Conservation (phyloP, 2,888 invertebrate genomes). For the Bombylius major region DNA sequence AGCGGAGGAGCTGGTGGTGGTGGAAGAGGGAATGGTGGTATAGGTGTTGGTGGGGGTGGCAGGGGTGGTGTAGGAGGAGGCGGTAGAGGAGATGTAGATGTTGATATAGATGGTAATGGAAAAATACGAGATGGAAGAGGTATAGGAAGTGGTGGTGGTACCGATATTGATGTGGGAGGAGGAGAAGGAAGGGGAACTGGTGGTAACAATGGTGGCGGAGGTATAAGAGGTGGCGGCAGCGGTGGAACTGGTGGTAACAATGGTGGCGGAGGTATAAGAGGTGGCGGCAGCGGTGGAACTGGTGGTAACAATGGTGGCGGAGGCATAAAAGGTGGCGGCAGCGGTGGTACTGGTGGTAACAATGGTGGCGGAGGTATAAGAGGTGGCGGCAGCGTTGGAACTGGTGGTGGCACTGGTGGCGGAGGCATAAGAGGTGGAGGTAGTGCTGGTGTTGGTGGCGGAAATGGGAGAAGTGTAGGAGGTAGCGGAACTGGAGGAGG, state of each 20-base stretch:
- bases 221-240: slow-evolving; percentile 19
- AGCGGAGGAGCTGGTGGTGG: slow-evolving; percentile 18
- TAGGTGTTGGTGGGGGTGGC: slow-evolving; percentile 21
- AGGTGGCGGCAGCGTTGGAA: slow-evolving; percentile 18
- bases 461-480: neutral
- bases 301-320: slow-evolving; percentile 23
- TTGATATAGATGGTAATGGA: slow-evolving; percentile 22
- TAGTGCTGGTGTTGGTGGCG: slow-evolving; percentile 19
- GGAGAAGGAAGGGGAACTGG: slow-evolving; percentile 25
- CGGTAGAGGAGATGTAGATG: slow-evolving; percentile 21
- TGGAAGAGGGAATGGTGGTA: slow-evolving; percentile 17
- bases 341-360: slow-evolving; percentile 20
- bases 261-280: slow-evolving; percentile 22
- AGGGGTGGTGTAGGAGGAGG: slow-evolving; percentile 8
- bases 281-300: slow-evolving; percentile 17
- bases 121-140: slow-evolving; percentile 25
- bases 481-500: too few species aligned
- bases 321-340: slow-evolving; percentile 18
- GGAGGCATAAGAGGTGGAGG: slow-evolving; percentile 19
- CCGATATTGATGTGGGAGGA: slow-evolving; percentile 25
- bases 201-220: slow-evolving; percentile 22
- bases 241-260: slow-evolving; percentile 21
- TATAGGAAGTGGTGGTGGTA: slow-evolving; percentile 24
- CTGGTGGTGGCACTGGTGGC: slow-evolving; percentile 23
- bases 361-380: slow-evolving; percentile 23